Conservation (phyloP, 2,888 invertebrate species). For the Chirona hameri region DNA sequence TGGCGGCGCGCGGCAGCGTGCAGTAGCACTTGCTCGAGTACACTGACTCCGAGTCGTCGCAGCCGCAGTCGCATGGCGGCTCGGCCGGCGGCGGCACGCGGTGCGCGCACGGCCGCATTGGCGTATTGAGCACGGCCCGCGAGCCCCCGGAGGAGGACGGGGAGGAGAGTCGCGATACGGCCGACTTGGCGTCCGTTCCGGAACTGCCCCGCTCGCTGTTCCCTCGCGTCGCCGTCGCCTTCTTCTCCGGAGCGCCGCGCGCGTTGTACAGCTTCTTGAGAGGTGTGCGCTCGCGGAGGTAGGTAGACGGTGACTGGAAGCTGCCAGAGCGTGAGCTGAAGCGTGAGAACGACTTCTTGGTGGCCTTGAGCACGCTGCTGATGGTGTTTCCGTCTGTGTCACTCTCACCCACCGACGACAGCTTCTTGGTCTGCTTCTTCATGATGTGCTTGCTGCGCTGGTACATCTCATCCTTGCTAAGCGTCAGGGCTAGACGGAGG, state of each 20-base stretch:
- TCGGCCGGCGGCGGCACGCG: background rate
- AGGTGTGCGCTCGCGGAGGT: constrained; percentile 37
- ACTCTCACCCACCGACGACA: constrained; percentile 34
- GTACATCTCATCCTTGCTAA: constrained; percentile 88
- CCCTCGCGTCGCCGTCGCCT: background rate
- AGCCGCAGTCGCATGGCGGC: constrained; percentile 65
- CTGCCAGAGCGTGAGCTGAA: constrained; percentile 40
- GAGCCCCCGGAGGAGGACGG: background rate
- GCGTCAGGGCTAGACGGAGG: constrained; percentile 76
- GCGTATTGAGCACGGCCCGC: constrained; percentile 13
- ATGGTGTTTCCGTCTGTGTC: constrained; percentile 39
- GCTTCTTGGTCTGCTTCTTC: constrained; percentile 64
- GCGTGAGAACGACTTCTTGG: constrained; percentile 41
- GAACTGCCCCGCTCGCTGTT: background rate
- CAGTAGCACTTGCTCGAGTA: constrained; percentile 76
- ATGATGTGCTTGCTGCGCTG: constrained; percentile 85
- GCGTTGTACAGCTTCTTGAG: constrained; percentile 35
- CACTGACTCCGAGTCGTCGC: constrained; percentile 77
- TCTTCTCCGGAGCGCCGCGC: constrained; percentile 12
- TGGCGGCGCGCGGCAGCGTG: constrained; percentile 50
- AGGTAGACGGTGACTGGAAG: constrained; percentile 34
- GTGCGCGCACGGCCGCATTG: background rate
- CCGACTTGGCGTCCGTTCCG: background rate
- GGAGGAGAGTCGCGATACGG: background rate
- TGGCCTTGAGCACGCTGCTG: constrained; percentile 40